phyloP scores from a whole-genome alignment of 23 tunicate species.

The Trididemnum clinides region DNA sequence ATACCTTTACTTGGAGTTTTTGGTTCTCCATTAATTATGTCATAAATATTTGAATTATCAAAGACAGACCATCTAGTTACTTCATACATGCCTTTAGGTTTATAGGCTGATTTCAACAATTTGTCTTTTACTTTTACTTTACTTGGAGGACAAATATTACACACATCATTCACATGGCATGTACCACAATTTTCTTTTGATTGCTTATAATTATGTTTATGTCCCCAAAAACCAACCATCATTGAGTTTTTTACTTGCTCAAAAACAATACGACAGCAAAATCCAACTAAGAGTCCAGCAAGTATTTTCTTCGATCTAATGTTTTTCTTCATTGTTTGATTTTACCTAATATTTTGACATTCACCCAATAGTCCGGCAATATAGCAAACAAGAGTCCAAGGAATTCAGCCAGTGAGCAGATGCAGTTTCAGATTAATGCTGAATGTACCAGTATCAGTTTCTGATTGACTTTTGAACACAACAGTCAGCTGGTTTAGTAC shows the following conservation, averaged over 20 bases:
- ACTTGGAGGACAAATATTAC: slow-evolving; percentile 11
- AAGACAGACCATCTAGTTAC: slow-evolving; percentile 79
- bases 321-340: background rate
- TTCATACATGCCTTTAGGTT: slow-evolving; percentile 97
- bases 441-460: too few species aligned
- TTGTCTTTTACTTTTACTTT: background rate
- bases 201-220: background rate
- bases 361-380: too few species aligned
- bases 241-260: background rate
- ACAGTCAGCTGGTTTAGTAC: too few species aligned
- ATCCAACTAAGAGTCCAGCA: background rate
- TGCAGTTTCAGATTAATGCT: too few species aligned
- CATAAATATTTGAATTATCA: slow-evolving; percentile 70
- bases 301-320: background rate
- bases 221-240: background rate
- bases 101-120: slow-evolving; percentile 21
- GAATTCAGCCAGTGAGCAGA: too few species aligned
- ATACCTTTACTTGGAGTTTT: slow-evolving; percentile 42
- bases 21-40: slow-evolving; percentile 91
- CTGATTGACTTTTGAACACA: too few species aligned
- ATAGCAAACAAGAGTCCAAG: too few species aligned
- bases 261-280: background rate
- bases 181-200: background rate
- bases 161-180: background rate
- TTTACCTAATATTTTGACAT: too few species aligned